Base-by-base conservation (phyloP, 2,113 vertebrate species). In the Cyprinodon tularosa region DNA sequence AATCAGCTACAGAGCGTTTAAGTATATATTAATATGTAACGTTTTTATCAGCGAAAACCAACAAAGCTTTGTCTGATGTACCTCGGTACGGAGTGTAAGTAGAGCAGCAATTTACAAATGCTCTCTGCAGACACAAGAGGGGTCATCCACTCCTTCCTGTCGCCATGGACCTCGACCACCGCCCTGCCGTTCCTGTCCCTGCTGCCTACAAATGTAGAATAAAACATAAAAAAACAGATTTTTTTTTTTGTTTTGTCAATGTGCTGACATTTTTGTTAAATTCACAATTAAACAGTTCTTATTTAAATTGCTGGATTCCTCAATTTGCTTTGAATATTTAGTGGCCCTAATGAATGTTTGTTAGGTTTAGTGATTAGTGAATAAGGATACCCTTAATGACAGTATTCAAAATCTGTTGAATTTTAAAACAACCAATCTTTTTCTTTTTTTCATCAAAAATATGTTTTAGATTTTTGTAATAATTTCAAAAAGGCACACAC, bases 61-160 rank as follows among this genome's bases (percentile, higher is more conserved):
- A 15, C 69, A 40, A 20, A 61, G n/a, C 12, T 39, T 65, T 47
- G 4, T 48, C 37, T 65, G 4, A 3, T 12, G 84, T 94, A 98
- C 98, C 97, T 98, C 75, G 96, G 94, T 62, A 98, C 86, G 75
- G 93, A 91, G 84, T 93, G 94, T 72, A 98, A 87, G 82, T 93
- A 96, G 71, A 96, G 95, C 3, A 99, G 69, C 57, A 98, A 86
- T 64, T 80, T 91, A 0, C 94, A 93, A 72, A 99, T 82, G 73
- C 93, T 95, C 0, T 88, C 71, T 8, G 90, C 88, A 0, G 95
- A 95, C 60, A 96, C 93, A 71, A 93, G 92, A 0, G 90, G 66
- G 0, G 93, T 92, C 0, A 80, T 89, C 96, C 97, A 97, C 64
- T 90, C 90, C 0, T 83, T 89, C 67, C 92, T 74, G 0, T 89